These are phyloP conservation scores for Notothenia coriiceps DNA, from an alignment of 2,113 vertebrate genomes.

Conservation along the genomic window DNA sequence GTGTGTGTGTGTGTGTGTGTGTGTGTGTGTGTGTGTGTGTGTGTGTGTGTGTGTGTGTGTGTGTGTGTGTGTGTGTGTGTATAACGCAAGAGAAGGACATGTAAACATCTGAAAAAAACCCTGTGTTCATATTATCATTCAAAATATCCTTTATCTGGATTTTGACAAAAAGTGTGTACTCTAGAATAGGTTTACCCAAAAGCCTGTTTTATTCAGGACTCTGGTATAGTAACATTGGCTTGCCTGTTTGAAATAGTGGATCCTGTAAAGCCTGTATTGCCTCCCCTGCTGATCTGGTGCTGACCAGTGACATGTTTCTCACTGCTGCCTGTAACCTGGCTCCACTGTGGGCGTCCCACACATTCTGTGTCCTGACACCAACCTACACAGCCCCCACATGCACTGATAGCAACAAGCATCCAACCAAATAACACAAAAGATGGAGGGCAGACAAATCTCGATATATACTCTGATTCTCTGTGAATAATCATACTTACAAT, in stretches of 20 bases:
- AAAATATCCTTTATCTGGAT: background rate
- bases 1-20: too few species aligned
- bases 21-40: too few species aligned
- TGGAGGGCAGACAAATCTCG: background rate
- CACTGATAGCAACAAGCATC: constrained; percentile 15
- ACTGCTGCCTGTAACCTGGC: constrained; percentile 7
- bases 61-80: too few species aligned
- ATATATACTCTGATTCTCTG: background rate
- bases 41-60: too few species aligned
- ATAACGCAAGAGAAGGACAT: too few species aligned
- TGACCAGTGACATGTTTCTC: constrained; percentile 19
- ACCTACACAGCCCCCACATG: constrained; percentile 15
- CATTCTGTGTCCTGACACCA: constrained; percentile 23
- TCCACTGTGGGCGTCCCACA: constrained; percentile 20
- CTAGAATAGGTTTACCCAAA: background rate
- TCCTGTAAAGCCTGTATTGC: background rate
- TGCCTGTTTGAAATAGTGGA: background rate
- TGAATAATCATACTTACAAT: background rate
- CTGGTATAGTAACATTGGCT: background rate
- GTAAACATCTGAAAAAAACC: too few species aligned
- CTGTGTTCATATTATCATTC: background rate
- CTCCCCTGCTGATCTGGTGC: constrained; percentile 1
- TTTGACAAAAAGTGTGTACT: background rate
- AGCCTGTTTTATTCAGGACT: background rate
- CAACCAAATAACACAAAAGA: background rate